Evolutionary conservation across 2,797 vertebrate genomes (phyloP).

Genomic region (Sebastes iracundus): DNA sequence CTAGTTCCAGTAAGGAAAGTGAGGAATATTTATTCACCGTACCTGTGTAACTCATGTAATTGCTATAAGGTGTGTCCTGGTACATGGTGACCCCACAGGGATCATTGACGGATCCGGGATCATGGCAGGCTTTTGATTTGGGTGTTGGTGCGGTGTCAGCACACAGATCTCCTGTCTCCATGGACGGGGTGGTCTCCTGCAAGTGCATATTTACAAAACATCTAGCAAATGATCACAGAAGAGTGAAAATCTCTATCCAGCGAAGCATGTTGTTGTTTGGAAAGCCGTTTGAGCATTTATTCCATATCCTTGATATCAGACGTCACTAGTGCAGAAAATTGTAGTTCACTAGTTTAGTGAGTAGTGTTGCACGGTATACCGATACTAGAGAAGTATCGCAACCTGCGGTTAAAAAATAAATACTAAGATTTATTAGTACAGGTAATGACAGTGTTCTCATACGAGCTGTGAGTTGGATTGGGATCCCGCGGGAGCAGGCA

Average conservation of each 20-base stretch:
- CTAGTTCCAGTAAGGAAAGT: background rate
- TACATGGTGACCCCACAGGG: slow-evolving; percentile 89
- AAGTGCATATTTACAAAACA: background rate
- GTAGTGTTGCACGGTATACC: too few species aligned
- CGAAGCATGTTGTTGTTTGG: too few species aligned
- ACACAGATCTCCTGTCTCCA: slow-evolving; percentile 98
- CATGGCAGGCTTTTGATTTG: slow-evolving; percentile 92
- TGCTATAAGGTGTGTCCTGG: slow-evolving; percentile 90
- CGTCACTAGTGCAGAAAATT: too few species aligned
- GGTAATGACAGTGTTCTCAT: too few species aligned
- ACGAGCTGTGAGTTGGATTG: too few species aligned
- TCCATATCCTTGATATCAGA: too few species aligned
- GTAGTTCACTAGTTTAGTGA: too few species aligned
- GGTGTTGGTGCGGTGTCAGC: slow-evolving; percentile 93
- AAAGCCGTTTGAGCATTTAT: too few species aligned
- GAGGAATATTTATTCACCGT: background rate
- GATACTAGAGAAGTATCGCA: too few species aligned
- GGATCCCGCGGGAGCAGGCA: too few species aligned
- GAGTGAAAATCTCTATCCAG: background rate
- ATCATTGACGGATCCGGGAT: slow-evolving; percentile 90
- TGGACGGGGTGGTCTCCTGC: slow-evolving; percentile 90
- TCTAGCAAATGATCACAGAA: background rate
- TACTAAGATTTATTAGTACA: too few species aligned
- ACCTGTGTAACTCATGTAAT: slow-evolving; percentile 98
- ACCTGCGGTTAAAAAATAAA: too few species aligned